Evolutionary conservation across 1,140 invertebrate species (phyloP).

Genomic region (Aphaenogaster ashmeadi): DNA sequence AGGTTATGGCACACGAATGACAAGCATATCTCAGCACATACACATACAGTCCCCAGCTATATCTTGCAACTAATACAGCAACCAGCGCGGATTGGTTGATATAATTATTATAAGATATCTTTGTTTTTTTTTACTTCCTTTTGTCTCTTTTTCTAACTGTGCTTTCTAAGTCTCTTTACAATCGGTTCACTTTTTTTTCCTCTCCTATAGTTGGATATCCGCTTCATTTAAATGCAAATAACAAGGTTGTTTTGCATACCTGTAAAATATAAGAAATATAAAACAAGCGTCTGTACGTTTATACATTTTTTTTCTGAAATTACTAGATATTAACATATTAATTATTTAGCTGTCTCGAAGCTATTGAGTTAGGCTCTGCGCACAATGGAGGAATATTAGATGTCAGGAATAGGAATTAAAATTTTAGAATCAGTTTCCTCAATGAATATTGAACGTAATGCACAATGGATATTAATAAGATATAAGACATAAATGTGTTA

Average conservation of each 20-base stretch:
- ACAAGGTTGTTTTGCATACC: neutral
- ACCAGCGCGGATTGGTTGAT: neutral
- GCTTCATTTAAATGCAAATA: neutral
- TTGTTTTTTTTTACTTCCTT: neutral
- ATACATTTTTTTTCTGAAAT: neutral
- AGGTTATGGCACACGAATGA: conserved; percentile 83
- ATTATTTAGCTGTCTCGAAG: neutral
- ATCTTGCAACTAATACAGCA: neutral
- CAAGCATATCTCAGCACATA: conserved; percentile 79
- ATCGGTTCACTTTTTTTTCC: neutral
- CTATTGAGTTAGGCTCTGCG: neutral
- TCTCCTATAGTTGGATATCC: neutral
- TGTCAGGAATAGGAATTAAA: no score
- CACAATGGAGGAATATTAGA: no score
- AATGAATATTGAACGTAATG: no score
- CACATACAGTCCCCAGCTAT: neutral
- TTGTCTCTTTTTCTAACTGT: neutral
- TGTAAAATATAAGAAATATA: neutral
- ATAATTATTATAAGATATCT: neutral
- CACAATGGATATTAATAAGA: no score
- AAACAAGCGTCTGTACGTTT: neutral
- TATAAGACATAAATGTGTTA: no score
- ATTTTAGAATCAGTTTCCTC: no score
- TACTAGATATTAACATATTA: neutral
- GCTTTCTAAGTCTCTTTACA: neutral